Percentiles rank a stretch among this genome's conserved stretches.
phyloP scores from a whole-genome alignment of 2,797 vertebrate species.

The Masticophis lateralis region DNA sequence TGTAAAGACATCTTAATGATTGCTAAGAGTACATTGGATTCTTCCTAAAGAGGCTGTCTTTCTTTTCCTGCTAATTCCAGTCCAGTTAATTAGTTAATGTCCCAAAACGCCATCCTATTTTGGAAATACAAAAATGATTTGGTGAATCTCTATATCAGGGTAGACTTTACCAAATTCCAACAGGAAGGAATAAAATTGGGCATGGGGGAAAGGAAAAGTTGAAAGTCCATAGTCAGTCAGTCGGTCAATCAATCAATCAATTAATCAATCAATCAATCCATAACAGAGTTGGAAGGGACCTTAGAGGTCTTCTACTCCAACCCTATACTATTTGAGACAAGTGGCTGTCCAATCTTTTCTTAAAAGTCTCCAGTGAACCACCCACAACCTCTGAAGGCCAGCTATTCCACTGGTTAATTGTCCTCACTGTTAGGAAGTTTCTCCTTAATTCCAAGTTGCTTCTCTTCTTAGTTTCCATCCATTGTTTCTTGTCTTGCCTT shows the following conservation, averaged over 20 bases:
- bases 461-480: neutral
- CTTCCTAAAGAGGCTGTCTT: conserved; percentile 46
- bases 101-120: conserved; percentile 32
- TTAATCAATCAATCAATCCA: neutral
- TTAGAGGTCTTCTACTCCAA: neutral
- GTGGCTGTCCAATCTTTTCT: too few relatives aligned
- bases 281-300: neutral
- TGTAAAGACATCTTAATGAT: conserved; percentile 69
- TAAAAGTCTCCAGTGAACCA: too few relatives aligned
- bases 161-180: conserved; percentile 29
- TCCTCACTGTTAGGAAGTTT: neutral
- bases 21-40: conserved; percentile 44
- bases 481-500: neutral
- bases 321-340: neutral
- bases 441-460: neutral
- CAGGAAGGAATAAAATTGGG: conserved; percentile 14
- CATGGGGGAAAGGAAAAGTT: conserved; percentile 50
- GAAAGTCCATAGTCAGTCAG: neutral
- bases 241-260: neutral
- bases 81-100: conserved; percentile 32
- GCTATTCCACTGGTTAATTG: neutral
- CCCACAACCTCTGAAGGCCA: too few relatives aligned
- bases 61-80: neutral
- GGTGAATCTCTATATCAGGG: conserved; percentile 29
- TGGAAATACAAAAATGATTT: conserved; percentile 40